These are phyloP conservation scores for Hexactinellida sp. DNA, from an alignment of 37 sponge, comb jelly and placozoan species.

Conservation along the genomic window DNA sequence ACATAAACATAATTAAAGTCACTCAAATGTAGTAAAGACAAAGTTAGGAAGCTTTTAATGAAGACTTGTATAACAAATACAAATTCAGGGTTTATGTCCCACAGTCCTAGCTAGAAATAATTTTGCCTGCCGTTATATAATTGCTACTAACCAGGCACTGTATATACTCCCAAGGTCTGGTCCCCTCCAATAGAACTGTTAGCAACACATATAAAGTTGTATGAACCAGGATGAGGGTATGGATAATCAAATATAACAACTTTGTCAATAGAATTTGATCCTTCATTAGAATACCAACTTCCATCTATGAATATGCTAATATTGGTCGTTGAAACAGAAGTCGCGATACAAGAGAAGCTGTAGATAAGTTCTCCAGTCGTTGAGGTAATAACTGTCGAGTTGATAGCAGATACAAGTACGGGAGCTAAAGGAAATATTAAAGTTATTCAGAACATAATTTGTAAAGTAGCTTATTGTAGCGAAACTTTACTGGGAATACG, in stretches of 20 bases:
- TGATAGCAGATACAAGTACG: background rate
- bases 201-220: background rate
- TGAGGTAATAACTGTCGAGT: background rate
- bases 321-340: background rate
- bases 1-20: background rate
- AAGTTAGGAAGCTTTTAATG: background rate
- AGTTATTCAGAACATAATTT: background rate
- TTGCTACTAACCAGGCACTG: background rate
- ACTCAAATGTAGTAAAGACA: background rate
- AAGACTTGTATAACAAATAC: background rate
- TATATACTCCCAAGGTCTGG: background rate
- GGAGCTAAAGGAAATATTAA: background rate
- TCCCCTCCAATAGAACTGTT: background rate
- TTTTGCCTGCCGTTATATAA: too few relatives aligned
- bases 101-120: too few relatives aligned
- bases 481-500: too few relatives aligned
- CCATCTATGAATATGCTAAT: background rate
- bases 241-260: background rate
- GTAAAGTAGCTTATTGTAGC: background rate
- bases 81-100: too few relatives aligned
- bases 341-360: background rate
- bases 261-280: background rate
- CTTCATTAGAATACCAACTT: background rate
- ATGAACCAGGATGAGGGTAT: constrained; percentile 8
- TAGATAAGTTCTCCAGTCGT: background rate